Base-by-base conservation (phyloP, 2,113 vertebrate species). In the Raja brachyura region DNA sequence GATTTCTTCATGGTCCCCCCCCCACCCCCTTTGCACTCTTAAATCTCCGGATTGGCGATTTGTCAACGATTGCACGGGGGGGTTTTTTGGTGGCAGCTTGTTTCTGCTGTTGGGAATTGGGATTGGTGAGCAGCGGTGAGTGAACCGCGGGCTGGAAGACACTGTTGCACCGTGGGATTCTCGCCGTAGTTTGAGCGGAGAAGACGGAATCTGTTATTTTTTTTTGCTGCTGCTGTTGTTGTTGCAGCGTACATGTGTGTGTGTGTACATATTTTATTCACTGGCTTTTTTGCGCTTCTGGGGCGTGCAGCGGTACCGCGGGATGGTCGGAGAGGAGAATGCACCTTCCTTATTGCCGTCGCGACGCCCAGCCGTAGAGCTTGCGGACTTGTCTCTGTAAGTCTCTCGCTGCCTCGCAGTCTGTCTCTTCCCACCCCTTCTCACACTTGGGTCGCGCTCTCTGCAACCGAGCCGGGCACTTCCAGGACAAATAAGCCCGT, bases 301-400 rank as follows among this genome's bases (percentile, higher is more conserved):
- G 33, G 73, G 90, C 90, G 66, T 92, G 68, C 31, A 92, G 66
- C 54, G 22, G 8, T 74, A 73, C 66, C 90, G 70, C 73, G 90
- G 90, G 90, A 92, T 92, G 90, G 20, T 48, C 39, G 90, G 14
- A 25, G 22, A 48, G 11, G 90, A 48, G 39, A 74, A 70, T 25
- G 66, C 90, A 39, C 90, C 20, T 73, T 48, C 39, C 18, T 9
- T 70, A 11, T 20, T 74, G 90, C 66, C 90, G 68, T 92, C 90
- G 90, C 68, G 90, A 54, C 90, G 90, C 90, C 90, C 68, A 54
- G 66, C 28, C 66, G 39, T 92, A 73, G 90, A 74, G 90, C 90
- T 90, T 90, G 88, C 88, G 63, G 88, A 90, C 88, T 90, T 90
- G 8, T 92, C 68, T 73, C 68, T 70, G 13, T 70, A 61, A 31